phyloP scores from a whole-genome alignment of 2,888 invertebrate genomes.

The Ennomos fuscantarius region DNA sequence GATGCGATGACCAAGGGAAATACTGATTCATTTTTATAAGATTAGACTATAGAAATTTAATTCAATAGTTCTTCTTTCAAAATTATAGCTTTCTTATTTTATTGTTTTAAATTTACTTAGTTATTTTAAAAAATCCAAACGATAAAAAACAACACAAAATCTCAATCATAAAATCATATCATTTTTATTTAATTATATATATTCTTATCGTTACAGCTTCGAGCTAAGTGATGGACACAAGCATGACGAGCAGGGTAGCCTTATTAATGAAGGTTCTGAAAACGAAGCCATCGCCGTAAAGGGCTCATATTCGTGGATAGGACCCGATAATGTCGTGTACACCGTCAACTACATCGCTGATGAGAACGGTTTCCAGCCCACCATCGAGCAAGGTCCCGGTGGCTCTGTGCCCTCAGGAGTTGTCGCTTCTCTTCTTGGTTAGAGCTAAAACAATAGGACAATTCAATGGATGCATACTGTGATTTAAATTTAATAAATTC shows the following conservation, averaged over 20 bases:
- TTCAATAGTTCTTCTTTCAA: no score
- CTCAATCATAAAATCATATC: no score
- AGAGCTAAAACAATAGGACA: constrained; percentile 30
- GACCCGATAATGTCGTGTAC: constrained; percentile 78
- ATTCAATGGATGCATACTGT: constrained; percentile 18
- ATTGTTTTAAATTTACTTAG: no score
- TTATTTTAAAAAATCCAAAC: no score
- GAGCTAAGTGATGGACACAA: constrained; percentile 83
- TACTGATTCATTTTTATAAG: no score
- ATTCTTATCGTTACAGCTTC: constrained; percentile 55
- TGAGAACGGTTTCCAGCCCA: constrained; percentile 84
- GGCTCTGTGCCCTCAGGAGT: constrained; percentile 61
- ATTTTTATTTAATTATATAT: not conserved
- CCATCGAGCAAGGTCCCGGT: constrained; percentile 62
- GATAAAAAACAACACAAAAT: no score
- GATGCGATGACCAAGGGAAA: no score
- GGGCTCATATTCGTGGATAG: constrained; percentile 81
- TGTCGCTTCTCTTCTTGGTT: constrained; percentile 67
- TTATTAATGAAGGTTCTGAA: constrained; percentile 81
- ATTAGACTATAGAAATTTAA: no score
- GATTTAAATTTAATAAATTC: constrained; percentile 19
- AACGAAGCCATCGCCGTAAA: constrained; percentile 78
- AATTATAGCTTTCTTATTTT: no score
- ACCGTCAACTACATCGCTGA: constrained; percentile 82
- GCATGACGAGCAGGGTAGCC: constrained; percentile 76